A percentile compares a stretch with the other conserved stretches of the same genome.
Conservation (phyloP, 2,797 vertebrate species). For the Euphonia xanthogaster region DNA sequence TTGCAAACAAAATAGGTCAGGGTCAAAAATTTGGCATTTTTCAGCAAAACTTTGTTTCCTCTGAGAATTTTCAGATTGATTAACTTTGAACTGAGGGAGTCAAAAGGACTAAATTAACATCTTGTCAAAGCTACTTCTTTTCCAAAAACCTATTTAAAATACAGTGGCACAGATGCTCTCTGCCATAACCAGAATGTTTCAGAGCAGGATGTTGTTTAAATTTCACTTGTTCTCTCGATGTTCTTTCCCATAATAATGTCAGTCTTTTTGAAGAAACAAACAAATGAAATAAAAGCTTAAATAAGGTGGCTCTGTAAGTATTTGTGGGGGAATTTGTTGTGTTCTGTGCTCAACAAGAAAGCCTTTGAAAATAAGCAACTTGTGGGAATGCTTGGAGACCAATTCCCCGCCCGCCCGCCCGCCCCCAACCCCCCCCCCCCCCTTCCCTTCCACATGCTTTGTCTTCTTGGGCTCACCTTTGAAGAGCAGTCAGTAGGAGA, state of each 20-base stretch:
- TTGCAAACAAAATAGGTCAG: not conserved
- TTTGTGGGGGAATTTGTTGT: not conserved
- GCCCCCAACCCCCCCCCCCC: too few relatives aligned
- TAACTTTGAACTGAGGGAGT: not conserved
- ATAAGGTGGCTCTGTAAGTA: not conserved
- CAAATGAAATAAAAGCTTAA: not conserved
- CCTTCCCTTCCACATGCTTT: not conserved
- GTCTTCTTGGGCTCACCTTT: not conserved
- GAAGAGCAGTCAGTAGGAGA: not conserved
- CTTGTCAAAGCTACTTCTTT: not conserved
- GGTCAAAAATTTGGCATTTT: slow-evolving; percentile 25
- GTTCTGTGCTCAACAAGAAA: not conserved
- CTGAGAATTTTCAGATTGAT: slow-evolving; percentile 1
- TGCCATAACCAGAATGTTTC: slow-evolving; percentile 13
- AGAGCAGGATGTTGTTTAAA: not conserved
- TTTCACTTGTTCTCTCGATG: not conserved
- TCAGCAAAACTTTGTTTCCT: not conserved
- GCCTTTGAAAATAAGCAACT: not conserved
- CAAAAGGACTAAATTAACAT: slow-evolving; percentile 24
- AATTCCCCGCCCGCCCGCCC: too few relatives aligned
- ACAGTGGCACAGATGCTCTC: not conserved
- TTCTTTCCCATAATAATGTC: not conserved
- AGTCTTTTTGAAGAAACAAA: not conserved
- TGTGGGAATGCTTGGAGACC: not conserved
- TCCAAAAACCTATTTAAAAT: slow-evolving; percentile 26